These are phyloP conservation scores for Poeciliopsis turrubarensis DNA, from an alignment of 2,113 vertebrate species.

Conservation along the genomic window DNA sequence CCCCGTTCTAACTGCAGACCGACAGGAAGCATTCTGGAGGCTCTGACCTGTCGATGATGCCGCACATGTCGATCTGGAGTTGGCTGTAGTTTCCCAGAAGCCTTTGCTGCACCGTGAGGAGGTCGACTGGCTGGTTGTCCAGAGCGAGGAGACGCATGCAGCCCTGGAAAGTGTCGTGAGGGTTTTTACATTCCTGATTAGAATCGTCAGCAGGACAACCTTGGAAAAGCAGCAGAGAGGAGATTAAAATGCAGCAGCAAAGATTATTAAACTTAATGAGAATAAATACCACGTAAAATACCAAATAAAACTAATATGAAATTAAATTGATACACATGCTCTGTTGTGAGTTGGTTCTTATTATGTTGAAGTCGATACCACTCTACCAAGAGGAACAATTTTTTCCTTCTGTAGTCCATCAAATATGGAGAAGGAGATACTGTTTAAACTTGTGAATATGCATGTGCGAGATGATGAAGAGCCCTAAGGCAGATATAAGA, in stretches of 20 bases:
- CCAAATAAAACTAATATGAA: not conserved
- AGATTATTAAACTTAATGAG: not conserved
- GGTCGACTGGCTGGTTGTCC: conserved; percentile 79
- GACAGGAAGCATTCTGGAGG: not conserved
- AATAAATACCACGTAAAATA: not conserved
- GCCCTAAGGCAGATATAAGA: conserved; percentile 5
- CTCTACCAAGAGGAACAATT: not conserved
- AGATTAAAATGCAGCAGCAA: not conserved
- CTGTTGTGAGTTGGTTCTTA: not conserved
- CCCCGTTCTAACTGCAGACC: not conserved
- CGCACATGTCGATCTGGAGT: conserved; percentile 92
- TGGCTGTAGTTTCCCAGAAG: conserved; percentile 89
- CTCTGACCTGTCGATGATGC: conserved; percentile 91
- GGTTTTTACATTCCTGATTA: conserved; percentile 79
- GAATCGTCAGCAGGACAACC: conserved; percentile 84
- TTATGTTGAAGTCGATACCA: conserved; percentile 15
- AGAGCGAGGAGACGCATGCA: conserved; percentile 88
- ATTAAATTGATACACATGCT: not conserved
- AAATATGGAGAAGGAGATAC: conserved; percentile 1
- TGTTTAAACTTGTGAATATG: not conserved
- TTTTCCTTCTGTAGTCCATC: not conserved
- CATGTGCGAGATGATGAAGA: conserved; percentile 14
- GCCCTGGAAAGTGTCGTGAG: conserved; percentile 86
- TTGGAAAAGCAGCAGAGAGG: conserved; percentile 54
- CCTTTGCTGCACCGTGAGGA: conserved; percentile 88